Percentiles rank a stretch among this genome's conserved stretches.
Conservation (phyloP, 2,797 vertebrate species). For the Crocodylus rhombifer region DNA sequence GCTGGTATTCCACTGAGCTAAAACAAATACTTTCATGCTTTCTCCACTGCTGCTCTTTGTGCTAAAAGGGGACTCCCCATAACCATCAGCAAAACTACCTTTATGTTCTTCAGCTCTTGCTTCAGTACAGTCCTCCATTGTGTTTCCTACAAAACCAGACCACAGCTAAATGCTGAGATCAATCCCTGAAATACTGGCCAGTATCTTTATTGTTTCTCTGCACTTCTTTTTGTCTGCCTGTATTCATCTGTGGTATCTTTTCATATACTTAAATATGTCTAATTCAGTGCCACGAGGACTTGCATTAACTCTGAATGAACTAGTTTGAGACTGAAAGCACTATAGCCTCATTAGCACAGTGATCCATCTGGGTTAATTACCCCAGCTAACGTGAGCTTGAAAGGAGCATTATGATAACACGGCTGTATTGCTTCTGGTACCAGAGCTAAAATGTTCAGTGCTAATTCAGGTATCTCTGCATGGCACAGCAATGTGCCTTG, state of each 20-base stretch:
- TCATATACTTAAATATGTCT: background rate
- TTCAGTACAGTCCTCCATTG: background rate
- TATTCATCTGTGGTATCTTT: background rate
- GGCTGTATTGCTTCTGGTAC: no score
- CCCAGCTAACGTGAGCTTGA: no score
- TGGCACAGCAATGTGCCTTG: no score
- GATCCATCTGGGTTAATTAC: no score
- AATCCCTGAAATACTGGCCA: accelerated
- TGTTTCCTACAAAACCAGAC: background rate
- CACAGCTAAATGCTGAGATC: background rate
- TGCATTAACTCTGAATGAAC: no score
- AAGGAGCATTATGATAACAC: no score
- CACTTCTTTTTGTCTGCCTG: background rate
- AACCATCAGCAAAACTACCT: background rate
- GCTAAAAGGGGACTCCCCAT: background rate
- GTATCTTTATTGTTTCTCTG: background rate
- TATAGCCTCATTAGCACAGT: no score
- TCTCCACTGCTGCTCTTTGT: background rate
- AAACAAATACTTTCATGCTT: background rate
- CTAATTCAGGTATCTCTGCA: no score
- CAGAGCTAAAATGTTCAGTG: no score
- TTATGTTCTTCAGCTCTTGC: background rate
- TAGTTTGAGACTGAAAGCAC: no score
- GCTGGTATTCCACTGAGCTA: background rate
- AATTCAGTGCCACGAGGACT: background rate